Evolutionary conservation across 2,113 vertebrate species (phyloP).

Genomic region (Passer montanus): DNA sequence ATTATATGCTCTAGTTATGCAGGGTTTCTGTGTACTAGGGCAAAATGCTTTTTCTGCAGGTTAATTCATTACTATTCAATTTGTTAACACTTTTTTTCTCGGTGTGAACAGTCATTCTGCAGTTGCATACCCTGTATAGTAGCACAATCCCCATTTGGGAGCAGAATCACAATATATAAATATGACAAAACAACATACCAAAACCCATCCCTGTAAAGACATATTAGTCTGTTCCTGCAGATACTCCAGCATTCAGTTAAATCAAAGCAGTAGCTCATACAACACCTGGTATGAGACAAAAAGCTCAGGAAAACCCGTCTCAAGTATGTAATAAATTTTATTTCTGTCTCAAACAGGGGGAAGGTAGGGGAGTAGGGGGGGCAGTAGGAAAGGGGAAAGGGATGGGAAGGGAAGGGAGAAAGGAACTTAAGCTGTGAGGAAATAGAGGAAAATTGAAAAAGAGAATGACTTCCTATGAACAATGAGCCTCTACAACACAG

Average conservation of each 20-base stretch:
- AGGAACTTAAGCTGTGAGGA: not conserved
- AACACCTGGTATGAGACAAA: conserved; percentile 27
- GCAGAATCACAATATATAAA: conserved; percentile 48
- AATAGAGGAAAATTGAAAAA: not conserved
- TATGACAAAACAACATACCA: conserved; percentile 37
- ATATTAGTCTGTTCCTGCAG: not conserved
- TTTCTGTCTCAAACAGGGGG: not conserved
- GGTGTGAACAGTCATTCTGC: conserved; percentile 28
- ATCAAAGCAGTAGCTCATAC: conserved; percentile 40
- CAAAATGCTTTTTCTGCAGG: conserved; percentile 70
- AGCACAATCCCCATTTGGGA: conserved; percentile 18
- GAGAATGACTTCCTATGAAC: not conserved
- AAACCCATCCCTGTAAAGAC: not conserved
- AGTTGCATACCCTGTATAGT: conserved; percentile 14
- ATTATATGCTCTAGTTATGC: conserved; percentile 70
- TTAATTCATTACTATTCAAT: conserved; percentile 70
- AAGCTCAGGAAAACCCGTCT: not conserved
- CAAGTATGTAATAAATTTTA: not conserved
- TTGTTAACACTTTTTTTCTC: conserved; percentile 58
- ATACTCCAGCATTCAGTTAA: conserved; percentile 24
- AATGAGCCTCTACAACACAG: not conserved
- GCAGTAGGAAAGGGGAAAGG: not conserved
- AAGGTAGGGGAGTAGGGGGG: not conserved
- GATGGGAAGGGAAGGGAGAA: not conserved
- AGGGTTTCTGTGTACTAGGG: conserved; percentile 62